Percentiles rank a stretch among this genome's conserved stretches.
phyloP scores from a whole-genome alignment of 2,888 invertebrate genomes.

The Argyra leucocephala region DNA sequence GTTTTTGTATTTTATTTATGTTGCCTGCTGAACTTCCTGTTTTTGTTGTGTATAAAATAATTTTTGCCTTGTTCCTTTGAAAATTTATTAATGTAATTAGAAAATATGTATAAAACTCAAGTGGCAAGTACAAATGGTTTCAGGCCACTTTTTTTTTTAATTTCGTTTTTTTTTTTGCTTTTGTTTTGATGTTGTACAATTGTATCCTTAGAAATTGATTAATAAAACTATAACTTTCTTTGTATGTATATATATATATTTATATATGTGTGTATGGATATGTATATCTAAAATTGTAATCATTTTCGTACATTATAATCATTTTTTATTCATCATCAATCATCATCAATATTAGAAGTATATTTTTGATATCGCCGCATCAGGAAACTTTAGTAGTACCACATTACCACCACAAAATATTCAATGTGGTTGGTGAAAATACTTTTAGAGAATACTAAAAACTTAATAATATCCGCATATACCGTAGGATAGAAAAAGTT shows the following conservation, averaged over 20 bases:
- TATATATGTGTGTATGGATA: no score
- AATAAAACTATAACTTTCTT: no score
- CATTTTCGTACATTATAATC: background rate
- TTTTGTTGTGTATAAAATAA: background rate
- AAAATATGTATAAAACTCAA: background rate
- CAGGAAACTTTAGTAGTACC: background rate
- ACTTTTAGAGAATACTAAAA: background rate
- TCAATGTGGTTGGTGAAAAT: slow-evolving; percentile 4
- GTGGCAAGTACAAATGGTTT: background rate
- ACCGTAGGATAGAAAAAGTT: background rate
- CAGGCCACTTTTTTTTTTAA: no score
- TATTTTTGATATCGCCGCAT: background rate
- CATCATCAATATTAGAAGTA: background rate
- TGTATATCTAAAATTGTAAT: background rate
- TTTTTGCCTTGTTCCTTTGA: background rate
- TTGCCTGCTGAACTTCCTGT: background rate
- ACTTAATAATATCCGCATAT: slow-evolving; percentile 3
- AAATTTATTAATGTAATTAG: slow-evolving; percentile 1
- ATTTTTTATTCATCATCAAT: background rate
- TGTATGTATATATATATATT: no score
- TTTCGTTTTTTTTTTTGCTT: no score
- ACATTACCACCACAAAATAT: background rate
- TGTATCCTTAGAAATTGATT: no score
- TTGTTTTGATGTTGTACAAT: no score
- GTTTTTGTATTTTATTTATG: background rate